Percentiles rank a stretch among this genome's conserved stretches.
Evolutionary conservation across 2,113 vertebrate genomes (phyloP).

Genomic region (Petrocephalus microphthalmus): DNA sequence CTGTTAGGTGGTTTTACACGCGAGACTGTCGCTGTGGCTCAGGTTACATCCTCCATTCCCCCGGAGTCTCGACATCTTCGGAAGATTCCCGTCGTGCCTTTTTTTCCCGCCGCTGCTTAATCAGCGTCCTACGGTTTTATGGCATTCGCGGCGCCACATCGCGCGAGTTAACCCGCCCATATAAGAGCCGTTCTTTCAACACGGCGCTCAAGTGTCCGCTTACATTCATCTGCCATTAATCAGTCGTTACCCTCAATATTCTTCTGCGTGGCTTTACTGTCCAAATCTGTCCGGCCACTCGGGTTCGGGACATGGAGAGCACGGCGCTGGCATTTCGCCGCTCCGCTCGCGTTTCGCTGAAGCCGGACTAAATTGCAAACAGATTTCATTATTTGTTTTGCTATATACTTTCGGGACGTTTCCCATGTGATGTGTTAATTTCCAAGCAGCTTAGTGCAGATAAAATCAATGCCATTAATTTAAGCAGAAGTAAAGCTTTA

Average conservation of each 20-base stretch:
- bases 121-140: slow-evolving; percentile 44
- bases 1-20: not conserved
- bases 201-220: slow-evolving; percentile 31
- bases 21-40: not conserved
- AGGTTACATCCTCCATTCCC: not conserved
- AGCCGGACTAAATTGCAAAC: slow-evolving; percentile 2
- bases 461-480: not conserved
- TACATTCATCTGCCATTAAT: slow-evolving; percentile 48
- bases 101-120: slow-evolving; percentile 25
- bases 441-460: not conserved
- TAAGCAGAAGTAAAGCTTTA: not conserved
- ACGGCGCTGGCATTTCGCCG: not conserved
- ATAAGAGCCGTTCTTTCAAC: slow-evolving; percentile 37
- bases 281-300: slow-evolving; percentile 24
- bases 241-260: slow-evolving; percentile 38
- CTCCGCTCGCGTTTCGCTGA: not conserved
- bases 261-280: slow-evolving; percentile 32
- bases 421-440: not conserved
- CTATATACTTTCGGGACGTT: not conserved
- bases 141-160: slow-evolving; percentile 41
- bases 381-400: not conserved
- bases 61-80: not conserved
- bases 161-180: slow-evolving; percentile 33
- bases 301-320: not conserved
- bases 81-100: not conserved